phyloP scores from a whole-genome alignment of 2,888 invertebrate genomes.

The Altica lythri region DNA sequence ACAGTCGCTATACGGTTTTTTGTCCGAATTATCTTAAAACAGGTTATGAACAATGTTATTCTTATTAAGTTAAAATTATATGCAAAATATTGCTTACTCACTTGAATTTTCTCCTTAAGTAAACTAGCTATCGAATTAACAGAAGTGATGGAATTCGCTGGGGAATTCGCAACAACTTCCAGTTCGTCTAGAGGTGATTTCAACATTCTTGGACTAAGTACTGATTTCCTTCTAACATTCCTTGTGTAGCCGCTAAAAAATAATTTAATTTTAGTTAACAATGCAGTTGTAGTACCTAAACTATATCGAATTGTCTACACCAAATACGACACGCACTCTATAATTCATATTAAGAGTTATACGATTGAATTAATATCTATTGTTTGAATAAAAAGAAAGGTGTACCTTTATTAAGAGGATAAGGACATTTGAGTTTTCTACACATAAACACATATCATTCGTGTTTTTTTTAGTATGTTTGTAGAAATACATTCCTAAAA shows the following conservation, averaged over 20 bases:
- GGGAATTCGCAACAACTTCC: slow-evolving; percentile 62
- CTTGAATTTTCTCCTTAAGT: slow-evolving; percentile 81
- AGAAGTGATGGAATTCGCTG: slow-evolving; percentile 80
- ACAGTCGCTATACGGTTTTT: too few species aligned
- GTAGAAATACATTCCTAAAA: too few species aligned
- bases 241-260: slow-evolving; percentile 69
- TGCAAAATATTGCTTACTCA: too few species aligned
- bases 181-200: slow-evolving; percentile 63
- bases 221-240: slow-evolving; percentile 68
- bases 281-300: slow-evolving; percentile 1
- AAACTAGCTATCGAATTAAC: slow-evolving; percentile 84
- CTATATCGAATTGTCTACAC: neutral
- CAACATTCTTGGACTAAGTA: slow-evolving; percentile 60
- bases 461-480: too few species aligned
- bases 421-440: neutral
- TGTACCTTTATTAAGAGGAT: neutral
- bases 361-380: slow-evolving; percentile 3
- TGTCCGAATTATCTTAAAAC: too few species aligned
- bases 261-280: neutral
- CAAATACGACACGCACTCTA: neutral
- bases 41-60: too few species aligned
- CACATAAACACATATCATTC: too few species aligned
- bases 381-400: neutral
- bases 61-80: slow-evolving; percentile 17
- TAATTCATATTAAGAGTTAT: neutral